Evolutionary conservation across 2,797 vertebrate genomes (phyloP).

Genomic region (Tapirus indicus): DNA sequence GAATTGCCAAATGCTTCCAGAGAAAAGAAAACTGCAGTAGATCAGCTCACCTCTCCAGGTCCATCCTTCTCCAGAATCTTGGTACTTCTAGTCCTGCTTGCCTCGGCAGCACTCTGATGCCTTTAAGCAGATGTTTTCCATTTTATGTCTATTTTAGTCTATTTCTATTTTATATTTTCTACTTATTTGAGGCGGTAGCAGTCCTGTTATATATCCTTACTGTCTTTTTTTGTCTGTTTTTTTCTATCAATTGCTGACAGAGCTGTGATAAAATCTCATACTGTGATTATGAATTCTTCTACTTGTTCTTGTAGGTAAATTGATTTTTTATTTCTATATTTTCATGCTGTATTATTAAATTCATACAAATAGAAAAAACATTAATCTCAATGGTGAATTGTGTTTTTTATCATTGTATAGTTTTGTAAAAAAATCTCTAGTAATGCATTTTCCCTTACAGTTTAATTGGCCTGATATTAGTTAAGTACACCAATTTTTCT

Average conservation of each 20-base stretch:
- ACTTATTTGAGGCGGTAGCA: background rate
- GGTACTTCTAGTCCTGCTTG: background rate
- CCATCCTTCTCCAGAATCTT: background rate
- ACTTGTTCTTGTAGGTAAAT: background rate
- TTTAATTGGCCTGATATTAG: background rate
- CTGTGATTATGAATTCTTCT: background rate
- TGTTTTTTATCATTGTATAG: background rate
- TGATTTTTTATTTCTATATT: background rate
- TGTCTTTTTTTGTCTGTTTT: background rate
- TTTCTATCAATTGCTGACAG: background rate
- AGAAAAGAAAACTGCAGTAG: background rate
- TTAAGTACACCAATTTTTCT: background rate
- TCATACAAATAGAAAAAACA: background rate
- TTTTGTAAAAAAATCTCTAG: background rate
- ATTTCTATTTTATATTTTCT: background rate
- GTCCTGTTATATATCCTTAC: background rate
- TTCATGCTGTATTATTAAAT: background rate
- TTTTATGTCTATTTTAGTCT: background rate
- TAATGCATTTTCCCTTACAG: background rate
- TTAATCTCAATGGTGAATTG: background rate
- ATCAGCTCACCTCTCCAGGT: background rate
- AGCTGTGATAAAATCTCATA: background rate
- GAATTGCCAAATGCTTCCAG: background rate
- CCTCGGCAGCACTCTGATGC: background rate
- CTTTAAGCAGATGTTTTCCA: background rate